phyloP scores from a whole-genome alignment of 1,140 invertebrate genomes.

The Monochamus saltuarius region DNA sequence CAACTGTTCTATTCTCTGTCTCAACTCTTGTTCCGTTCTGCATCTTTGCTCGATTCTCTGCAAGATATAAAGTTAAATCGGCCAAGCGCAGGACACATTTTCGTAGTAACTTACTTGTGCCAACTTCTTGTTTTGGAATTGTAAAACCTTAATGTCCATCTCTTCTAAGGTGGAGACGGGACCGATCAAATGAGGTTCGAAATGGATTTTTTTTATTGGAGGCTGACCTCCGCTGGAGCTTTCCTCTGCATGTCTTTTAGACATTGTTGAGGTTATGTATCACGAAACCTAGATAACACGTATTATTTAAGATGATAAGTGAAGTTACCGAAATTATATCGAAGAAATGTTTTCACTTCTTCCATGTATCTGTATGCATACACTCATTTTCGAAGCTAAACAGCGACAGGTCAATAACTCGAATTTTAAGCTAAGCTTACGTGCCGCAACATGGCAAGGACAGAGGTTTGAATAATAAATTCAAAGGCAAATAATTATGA shows the following conservation, averaged over 20 bases:
- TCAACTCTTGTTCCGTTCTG: slow-evolving; percentile 83
- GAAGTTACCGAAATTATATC: no score
- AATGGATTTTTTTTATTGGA: slow-evolving; percentile 89
- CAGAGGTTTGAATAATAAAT: no score
- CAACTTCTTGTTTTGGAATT: slow-evolving; percentile 96
- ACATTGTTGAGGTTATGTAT: slow-evolving; percentile 33
- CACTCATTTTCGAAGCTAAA: no score
- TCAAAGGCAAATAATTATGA: no score
- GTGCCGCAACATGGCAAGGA: no score
- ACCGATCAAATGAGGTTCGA: slow-evolving; percentile 90
- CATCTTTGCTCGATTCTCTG: slow-evolving; percentile 88
- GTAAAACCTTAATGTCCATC: slow-evolving; percentile 95
- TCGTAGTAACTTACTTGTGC: slow-evolving; percentile 68
- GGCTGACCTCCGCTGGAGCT: slow-evolving; percentile 59
- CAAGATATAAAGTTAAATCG: slow-evolving; percentile 9
- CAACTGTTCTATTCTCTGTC: slow-evolving; percentile 92
- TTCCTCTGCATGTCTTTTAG: slow-evolving; percentile 49
- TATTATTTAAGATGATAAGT: no score
- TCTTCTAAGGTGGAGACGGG: slow-evolving; percentile 93
- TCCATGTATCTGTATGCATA: no score
- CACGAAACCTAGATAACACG: no score
- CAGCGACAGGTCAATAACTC: no score
- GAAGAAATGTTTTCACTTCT: no score
- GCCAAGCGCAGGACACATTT: no score
- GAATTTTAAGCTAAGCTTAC: no score